Evolutionary conservation across 2,797 vertebrate genomes (phyloP).

Genomic region (Oophaga sylvatica): DNA sequence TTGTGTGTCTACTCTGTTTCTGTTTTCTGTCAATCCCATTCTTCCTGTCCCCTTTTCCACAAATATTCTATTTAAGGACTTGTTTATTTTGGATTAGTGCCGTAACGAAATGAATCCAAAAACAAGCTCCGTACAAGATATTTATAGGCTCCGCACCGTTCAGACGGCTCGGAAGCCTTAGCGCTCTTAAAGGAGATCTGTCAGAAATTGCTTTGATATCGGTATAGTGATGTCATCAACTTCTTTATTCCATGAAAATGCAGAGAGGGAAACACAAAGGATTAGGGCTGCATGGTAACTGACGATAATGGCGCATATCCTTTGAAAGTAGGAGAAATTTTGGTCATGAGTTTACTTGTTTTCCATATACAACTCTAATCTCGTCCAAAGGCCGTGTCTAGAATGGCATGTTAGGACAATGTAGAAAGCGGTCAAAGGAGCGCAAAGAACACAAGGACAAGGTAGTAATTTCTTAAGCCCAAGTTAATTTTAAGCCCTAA

Average conservation of each 20-base stretch:
- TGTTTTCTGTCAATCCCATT: conserved; percentile 73
- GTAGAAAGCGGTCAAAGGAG: no score
- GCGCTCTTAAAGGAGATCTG: background rate
- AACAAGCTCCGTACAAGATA: conserved; percentile 79
- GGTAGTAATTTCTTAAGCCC: no score
- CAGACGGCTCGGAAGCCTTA: background rate
- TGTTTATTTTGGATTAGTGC: conserved; percentile 72
- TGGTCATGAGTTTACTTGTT: background rate
- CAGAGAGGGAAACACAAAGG: background rate
- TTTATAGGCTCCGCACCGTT: conserved; percentile 78
- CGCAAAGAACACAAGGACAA: no score
- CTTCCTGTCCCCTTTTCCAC: conserved; percentile 71
- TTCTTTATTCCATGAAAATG: background rate
- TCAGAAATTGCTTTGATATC: background rate
- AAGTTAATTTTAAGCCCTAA: background rate
- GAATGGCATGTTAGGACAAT: no score
- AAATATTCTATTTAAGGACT: conserved; percentile 72
- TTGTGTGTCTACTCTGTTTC: conserved; percentile 61
- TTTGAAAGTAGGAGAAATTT: background rate
- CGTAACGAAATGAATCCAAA: conserved; percentile 83
- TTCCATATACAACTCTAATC: no score
- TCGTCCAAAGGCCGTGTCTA: background rate
- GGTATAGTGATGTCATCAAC: background rate
- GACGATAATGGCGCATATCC: background rate
- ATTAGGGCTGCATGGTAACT: conserved; percentile 5